Base-by-base conservation (phyloP, 30 jellyfish, hydroid and myxozoan species). In the Pseudorhiza aurosa region DNA sequence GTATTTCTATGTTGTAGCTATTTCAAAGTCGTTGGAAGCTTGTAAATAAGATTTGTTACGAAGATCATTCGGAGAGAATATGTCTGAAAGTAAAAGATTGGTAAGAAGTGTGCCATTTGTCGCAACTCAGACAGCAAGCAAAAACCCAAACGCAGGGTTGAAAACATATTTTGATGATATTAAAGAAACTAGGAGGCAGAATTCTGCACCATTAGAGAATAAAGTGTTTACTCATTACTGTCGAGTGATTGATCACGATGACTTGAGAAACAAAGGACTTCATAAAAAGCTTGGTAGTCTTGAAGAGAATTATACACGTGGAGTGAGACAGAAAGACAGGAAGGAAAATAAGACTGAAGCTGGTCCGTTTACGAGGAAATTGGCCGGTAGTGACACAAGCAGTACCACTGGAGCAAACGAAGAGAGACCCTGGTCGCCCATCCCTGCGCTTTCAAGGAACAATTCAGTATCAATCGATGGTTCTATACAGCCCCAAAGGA, bases 61-160 rank as follows among this genome's bases (percentile, higher is more conserved):
- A n/a, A n/a, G n/a, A n/a, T n/a, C n/a, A n/a, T n/a, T n/a, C n/a
- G n/a, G 12, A 21, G 67, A 53, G 4, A 19, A n/a, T 18, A 19
- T 19, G 0, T 17, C 67, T 0, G 22, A 17, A 14, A 53, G 24
- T 53, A 21, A 18, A 15, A 53, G 67, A 53, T 22, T 53, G 67
- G 36, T 10, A 17, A 53, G 22, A 53, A 53, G 67, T 53, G 67
- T 36, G 3, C 67, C 67, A 12, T 53, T 21, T 9, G 36, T 40
- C 53, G 7, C 75, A 9, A 71, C 49, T 6, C 33, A n/a, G 1
- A 12, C 15, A 51, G 71, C 57, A 60, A 80, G 91, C 81, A 64
- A 65, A 58, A 80, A 80, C 32, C 91, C 91, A 22, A 19, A 27
- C 5, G 91, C 84, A 12, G 91, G 70, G 11, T 68, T 53, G 26